Evolutionary conservation across 2,888 invertebrate genomes (phyloP).

Genomic region (Brachyptera risi): DNA sequence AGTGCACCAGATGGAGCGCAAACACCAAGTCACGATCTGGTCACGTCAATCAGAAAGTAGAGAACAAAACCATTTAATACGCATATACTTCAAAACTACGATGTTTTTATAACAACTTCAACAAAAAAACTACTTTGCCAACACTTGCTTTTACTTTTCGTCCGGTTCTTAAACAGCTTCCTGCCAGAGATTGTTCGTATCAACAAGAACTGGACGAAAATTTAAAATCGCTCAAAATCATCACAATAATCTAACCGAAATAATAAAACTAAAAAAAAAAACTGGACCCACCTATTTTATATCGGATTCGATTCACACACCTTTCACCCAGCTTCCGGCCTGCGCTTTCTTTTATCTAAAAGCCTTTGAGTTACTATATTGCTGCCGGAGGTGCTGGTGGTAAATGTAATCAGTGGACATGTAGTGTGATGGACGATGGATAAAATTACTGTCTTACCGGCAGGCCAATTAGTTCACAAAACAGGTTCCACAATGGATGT

Average conservation of each 20-base stretch:
- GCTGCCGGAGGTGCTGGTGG: no score
- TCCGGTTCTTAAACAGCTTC: neutral
- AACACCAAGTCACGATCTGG: neutral
- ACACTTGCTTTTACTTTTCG: neutral
- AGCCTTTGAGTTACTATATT: no score
- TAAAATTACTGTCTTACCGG: no score
- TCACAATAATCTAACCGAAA: no score
- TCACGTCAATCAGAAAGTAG: conserved; percentile 1
- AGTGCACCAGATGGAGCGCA: neutral
- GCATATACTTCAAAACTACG: neutral
- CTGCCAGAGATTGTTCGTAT: neutral
- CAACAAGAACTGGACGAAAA: no score
- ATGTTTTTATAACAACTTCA: neutral
- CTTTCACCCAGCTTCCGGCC: conserved; percentile 3
- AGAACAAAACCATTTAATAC: neutral
- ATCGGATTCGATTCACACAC: neutral
- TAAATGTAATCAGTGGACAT: no score
- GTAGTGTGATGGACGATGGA: no score
- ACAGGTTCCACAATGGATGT: no score
- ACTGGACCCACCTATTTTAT: neutral
- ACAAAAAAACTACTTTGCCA: neutral
- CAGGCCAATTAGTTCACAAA: no score
- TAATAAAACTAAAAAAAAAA: neutral
- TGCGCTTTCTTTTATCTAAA: conserved; percentile 2
- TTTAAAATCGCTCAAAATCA: no score